Conservation (phyloP, 2,888 invertebrate species). For the Bruchidius siliquastri region DNA sequence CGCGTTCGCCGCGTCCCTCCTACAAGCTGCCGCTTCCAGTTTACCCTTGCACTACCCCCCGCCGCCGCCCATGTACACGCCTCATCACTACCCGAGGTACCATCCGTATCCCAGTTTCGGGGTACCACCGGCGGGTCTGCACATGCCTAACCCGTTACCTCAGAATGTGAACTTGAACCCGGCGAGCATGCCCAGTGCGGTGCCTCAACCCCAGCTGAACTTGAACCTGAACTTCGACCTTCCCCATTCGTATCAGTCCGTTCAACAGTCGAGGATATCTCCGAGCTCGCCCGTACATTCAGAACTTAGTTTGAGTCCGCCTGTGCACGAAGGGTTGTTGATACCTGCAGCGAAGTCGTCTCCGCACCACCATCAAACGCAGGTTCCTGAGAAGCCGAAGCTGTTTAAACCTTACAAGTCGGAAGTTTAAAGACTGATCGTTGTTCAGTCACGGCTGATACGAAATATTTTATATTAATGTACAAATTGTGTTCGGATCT, state of each 20-base stretch:
- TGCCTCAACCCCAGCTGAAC: constrained; percentile 41
- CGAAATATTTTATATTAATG: too few relatives aligned
- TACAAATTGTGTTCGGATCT: too few relatives aligned
- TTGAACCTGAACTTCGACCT: constrained; percentile 36
- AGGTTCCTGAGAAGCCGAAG: constrained; percentile 53
- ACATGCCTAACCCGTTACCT: constrained; percentile 42
- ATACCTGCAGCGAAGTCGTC: constrained; percentile 38
- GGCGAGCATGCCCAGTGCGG: constrained; percentile 42
- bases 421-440: constrained; percentile 41
- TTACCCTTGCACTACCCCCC: constrained; percentile 52
- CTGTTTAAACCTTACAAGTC: constrained; percentile 74
- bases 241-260: constrained; percentile 21
- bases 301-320: constrained; percentile 44
- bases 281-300: constrained; percentile 41
- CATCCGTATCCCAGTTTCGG: constrained; percentile 49
- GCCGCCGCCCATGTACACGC: constrained; percentile 56
- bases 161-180: constrained; percentile 32
- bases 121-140: constrained; percentile 48
- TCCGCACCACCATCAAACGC: constrained; percentile 27
- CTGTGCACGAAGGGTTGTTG: constrained; percentile 36
- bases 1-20: constrained; percentile 84
- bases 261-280: constrained; percentile 29
- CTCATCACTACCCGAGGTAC: constrained; percentile 51
- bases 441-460: background rate
- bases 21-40: constrained; percentile 79